Conservation (phyloP, 2,888 invertebrate genomes). For the Yponomeuta evonymella region DNA sequence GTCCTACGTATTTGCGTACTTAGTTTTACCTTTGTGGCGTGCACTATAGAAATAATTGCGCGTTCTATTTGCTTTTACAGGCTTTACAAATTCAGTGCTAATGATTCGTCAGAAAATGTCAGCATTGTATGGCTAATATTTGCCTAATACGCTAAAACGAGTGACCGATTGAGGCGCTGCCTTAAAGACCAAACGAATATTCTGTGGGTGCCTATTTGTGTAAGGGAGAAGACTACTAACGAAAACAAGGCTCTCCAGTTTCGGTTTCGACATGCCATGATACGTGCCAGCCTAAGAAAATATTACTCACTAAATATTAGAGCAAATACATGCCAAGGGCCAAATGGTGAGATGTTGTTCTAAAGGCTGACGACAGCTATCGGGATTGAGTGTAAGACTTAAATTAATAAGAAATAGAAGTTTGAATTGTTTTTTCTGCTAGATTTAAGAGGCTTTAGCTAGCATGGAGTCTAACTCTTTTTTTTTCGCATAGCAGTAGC, state of each 20-base stretch:
- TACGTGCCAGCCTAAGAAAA: not conserved
- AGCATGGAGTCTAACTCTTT: no score
- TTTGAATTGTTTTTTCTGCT: no score
- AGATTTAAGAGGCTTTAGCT: no score
- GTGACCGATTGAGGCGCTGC: no score
- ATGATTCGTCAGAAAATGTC: no score
- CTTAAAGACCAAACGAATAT: no score
- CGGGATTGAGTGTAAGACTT: not conserved
- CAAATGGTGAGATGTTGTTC: not conserved
- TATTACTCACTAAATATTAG: constrained; percentile 1
- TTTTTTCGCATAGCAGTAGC: no score
- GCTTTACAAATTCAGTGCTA: no score
- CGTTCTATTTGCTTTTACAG: no score
- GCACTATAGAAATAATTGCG: no score
- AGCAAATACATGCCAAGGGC: not conserved
- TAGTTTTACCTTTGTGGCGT: not conserved
- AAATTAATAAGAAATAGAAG: not conserved
- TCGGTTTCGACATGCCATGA: not conserved
- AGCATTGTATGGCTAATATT: no score
- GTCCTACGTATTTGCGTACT: constrained; percentile 19
- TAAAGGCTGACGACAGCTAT: not conserved
- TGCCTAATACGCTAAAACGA: no score
- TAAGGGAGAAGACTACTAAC: not conserved
- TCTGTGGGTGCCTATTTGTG: not conserved
- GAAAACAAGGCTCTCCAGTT: not conserved